Base-by-base conservation (phyloP, 2,888 invertebrate species). In the Brenthis hecate region DNA sequence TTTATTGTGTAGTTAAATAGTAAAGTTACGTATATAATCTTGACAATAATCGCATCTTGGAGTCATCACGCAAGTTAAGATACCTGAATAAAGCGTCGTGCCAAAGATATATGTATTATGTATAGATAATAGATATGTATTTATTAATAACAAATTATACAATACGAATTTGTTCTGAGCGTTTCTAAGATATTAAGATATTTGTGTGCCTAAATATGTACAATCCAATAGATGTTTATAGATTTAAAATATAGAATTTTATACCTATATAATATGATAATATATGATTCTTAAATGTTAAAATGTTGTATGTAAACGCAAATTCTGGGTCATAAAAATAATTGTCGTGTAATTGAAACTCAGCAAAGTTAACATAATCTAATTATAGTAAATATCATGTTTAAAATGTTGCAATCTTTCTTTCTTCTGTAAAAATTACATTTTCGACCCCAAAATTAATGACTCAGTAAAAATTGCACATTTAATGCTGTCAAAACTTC, bases 91-190 rank as follows among this genome's bases (percentile, higher is more conserved):
- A 65, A 60, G 73, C 69, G 71, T 61, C 72, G 82, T 81, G 83
- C 81, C 83, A 83, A 83, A 82, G 76, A 79, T 74, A 56, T 66
- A 28, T 28, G 28, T 28, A 28, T 28, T 28, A 28, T 28, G 5
- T 28, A 63, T 23, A 48, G 2, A 51, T 14, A 16, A 61, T 48
- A 13, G 28, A 66, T 55, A 60, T 16, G 48, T 28, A 11, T 55
- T 50, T 43, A 19, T 23, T 60, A 60, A 47, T 62, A 19, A 14
- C n/a, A 53, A 62, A 36, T 43, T 53, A 43, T 43, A 43, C 36
- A 11, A 3, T 53, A 53, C 51, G 28, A 58, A 60, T 50, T 60
- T 32, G 51, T 16, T 32, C 32, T 53, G 36, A 19, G 36, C 14
- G 23, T 36, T 53, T 53, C 51, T 43, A 51, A 53, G n/a, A 53